Evolutionary conservation across 2,888 invertebrate species (phyloP), one percentile per base, ranked within the genome.

Genomic region (Syrista parreyssii): DNA sequence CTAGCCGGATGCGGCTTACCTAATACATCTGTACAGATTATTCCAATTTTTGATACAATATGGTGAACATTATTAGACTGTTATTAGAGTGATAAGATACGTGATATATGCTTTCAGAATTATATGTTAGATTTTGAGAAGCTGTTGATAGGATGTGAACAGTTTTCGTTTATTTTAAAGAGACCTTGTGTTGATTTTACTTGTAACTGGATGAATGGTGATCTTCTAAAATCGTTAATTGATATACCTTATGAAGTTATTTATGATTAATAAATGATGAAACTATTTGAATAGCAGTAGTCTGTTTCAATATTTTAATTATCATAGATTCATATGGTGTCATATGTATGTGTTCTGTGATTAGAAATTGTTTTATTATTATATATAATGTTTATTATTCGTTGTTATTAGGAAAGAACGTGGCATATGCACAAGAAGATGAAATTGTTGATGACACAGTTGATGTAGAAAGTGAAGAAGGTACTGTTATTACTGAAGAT

Each of bases 341-440:
- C 12, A 36, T 36, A 40, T 55, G 55, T 71, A 71, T 71, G 0
- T 32, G 12, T 12, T 31, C 12, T 32, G 71, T 9, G 12, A 71
- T 31, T 32, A 11, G 15, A 23, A 32, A 33, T 71, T 71, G 71
- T 71, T 71, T 71, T 4, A 12, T 71, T 71, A 30, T 33, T 33
- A 33, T 31, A 3, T 31, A 33, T 71, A 31, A 71, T 55, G 73
- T 36, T 68, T 73, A 55, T 68, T 83, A 74, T 79, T 68, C 30
- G 77, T 73, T 79, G 81, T 75, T 40, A 83, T 90, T 88, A 76
- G 94, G 93, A 88, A 93, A 92, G 86, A 93, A 94, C 83, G 93
- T 94, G 72, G 95, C 94, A 0, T 94, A 93, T 15, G 93, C 93
- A 77, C 93, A 94, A 86, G 94, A 93, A 72, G 94, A 94, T 81